phyloP scores from a whole-genome alignment of 2,797 vertebrate species.

The Cossypha niveicapilla region DNA sequence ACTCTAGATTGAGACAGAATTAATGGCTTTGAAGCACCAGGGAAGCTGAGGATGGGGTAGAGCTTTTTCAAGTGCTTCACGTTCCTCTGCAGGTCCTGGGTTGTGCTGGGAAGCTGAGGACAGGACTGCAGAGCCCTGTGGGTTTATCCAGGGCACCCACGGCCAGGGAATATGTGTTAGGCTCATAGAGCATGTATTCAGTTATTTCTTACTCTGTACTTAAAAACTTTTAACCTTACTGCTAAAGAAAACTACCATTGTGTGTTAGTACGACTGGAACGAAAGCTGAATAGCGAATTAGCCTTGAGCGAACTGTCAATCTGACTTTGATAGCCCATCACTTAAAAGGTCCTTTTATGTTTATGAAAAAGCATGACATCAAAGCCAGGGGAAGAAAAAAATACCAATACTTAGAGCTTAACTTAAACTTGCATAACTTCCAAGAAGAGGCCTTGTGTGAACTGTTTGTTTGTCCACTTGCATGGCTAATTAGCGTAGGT shows the following conservation, averaged over 20 bases:
- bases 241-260: slow-evolving; percentile 92
- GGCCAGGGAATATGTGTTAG: neutral
- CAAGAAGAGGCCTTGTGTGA: slow-evolving; percentile 79
- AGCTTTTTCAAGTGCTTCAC: neutral
- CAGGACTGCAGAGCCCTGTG: neutral
- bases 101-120: neutral
- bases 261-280: slow-evolving; percentile 91
- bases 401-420: slow-evolving; percentile 83
- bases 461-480: slow-evolving; percentile 80
- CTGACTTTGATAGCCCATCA: slow-evolving; percentile 85
- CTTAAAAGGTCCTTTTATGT: slow-evolving; percentile 91
- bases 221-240: slow-evolving; percentile 76
- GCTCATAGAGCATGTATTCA: slow-evolving; percentile 56
- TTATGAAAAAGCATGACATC: slow-evolving; percentile 87
- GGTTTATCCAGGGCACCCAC: neutral
- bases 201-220: slow-evolving; percentile 70
- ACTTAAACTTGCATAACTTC: slow-evolving; percentile 76
- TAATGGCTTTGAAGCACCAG: neutral
- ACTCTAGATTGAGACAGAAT: neutral
- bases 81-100: neutral
- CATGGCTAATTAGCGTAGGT: slow-evolving; percentile 87
- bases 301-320: slow-evolving; percentile 89
- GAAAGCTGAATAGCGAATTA: slow-evolving; percentile 93
- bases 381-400: slow-evolving; percentile 84
- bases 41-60: neutral